Evolutionary conservation across 2,888 invertebrate species (phyloP), one percentile per base, ranked within the genome.

Genomic region (Elmis aenea): DNA sequence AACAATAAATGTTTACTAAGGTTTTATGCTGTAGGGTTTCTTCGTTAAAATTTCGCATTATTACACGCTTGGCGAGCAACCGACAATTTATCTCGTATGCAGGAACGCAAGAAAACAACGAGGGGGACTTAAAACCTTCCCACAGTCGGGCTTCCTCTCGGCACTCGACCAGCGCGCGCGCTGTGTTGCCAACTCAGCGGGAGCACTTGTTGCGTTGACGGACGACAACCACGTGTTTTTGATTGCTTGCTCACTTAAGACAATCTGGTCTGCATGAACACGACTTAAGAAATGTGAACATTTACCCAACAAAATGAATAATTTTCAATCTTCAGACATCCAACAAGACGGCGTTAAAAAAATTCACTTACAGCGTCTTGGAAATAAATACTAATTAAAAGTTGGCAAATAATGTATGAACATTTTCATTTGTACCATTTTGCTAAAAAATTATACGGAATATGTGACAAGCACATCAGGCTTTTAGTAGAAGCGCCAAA

Each of bases 161-260:
- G 38, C 33, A 36, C 36, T 39, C 45, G 45, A 37, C 33, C 27
- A 30, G 30, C 41, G 38, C 45, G 45, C 42, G 39, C 30, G 38
- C 35, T 23, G 29, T 40, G 35, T 36, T 35, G 38, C 45, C 31
- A 30, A 20, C 30, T 36, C 45, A 26, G 34, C 42, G 31, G 47
- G 38, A 41, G 35, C 37, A 38, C 42, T 46, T 46, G 46, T 43
- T 38, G 38, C 30, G 27, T 26, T 42, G 36, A 46, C 39, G 40
- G 48, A 48, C 37, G 43, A 43, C 42, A 43, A 46, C 42, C 48
- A 48, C 42, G 36, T 42, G 42, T 29, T 37, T 44, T 18, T 18
- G 18, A 18, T 18, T 18, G 18, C n/a, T n/a, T n/a, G 30, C 29
- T 26, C 39, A 14, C 29, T 28, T 26, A 21, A 30, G 21, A 30